Base-by-base conservation (phyloP, 2,797 vertebrate species). In the Hydrolagus colliei region DNA sequence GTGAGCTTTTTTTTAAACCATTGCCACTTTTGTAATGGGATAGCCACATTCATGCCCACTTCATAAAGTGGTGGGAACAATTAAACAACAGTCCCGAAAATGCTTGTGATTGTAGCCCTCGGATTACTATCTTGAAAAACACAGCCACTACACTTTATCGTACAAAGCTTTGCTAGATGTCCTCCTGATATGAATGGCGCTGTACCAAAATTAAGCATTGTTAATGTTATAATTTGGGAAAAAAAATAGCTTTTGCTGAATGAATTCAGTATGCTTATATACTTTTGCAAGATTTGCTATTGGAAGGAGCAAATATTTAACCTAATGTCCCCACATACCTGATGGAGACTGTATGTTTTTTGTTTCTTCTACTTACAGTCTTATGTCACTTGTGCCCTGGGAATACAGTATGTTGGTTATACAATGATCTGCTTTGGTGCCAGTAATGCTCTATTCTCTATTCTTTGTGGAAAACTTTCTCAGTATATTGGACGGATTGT, bases 381-480 rank as follows among this genome's bases (percentile, higher is more conserved):
- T 16, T 99, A 97, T 0, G 90, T 93, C 86, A 98, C 97, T 68
- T 99, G 98, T 73, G 94, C 95, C 11, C 88, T 99, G 89, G 98
- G 98, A 84, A 97, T 99, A 91, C 96, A 95, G 32, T 95, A 87
- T 0, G 94, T 99, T 14, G 98, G 97, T 9, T 99, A 93, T 62
- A 92, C 92, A 86, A 98, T 97, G 97, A 98, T 98, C 93, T 97
- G 96, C 89, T 98, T 98, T 67, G 93, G 95, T 1, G 96, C 95
- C 11, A 5, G 92, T 4, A 95, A 97, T 80, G 94, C 97, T 0
- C 32, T 98, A 12, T 95, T 91, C 89, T 99, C 97, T 0, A 88
- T 94, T 86, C 80, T 94, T 1, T 97, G 95, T 0, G 98, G 97
- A 63, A 94, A 92, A 88, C 88, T 98, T 41, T 94, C 96, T 35